A percentile compares a stretch with the other conserved stretches of the same genome.
Evolutionary conservation across 1,140 invertebrate species (phyloP).

Genomic region (Ganaspis sp.): DNA sequence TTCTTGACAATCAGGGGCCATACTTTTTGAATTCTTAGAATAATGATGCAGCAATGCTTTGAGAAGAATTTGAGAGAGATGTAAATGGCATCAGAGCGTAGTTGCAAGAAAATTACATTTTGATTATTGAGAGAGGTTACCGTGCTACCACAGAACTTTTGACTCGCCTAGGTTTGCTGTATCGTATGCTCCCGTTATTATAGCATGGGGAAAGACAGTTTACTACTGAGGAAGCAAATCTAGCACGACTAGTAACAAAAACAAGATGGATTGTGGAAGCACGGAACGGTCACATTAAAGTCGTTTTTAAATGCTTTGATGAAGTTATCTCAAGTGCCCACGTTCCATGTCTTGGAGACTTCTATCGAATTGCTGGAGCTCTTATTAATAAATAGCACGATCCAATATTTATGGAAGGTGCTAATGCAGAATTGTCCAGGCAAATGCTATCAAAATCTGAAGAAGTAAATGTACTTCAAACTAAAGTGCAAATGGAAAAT

Average conservation of each 20-base stretch:
- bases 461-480: background rate
- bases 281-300: slow-evolving; percentile 38
- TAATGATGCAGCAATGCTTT: slow-evolving; percentile 37
- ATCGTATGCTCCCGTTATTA: background rate
- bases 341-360: background rate
- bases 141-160: background rate
- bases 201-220: slow-evolving; percentile 28
- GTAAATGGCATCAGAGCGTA: slow-evolving; percentile 22
- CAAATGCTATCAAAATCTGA: too few species aligned
- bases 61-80: slow-evolving; percentile 36
- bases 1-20: slow-evolving; percentile 36
- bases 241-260: slow-evolving; percentile 38
- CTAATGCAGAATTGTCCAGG: background rate
- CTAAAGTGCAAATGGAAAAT: too few species aligned
- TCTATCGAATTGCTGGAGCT: background rate
- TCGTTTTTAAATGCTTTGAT: slow-evolving; percentile 36
- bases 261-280: slow-evolving; percentile 41
- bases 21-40: slow-evolving; percentile 32
- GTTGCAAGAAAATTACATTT: slow-evolving; percentile 36
- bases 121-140: slow-evolving; percentile 39
- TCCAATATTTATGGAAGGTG: background rate
- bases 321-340: background rate
- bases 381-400: background rate
- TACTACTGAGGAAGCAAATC: slow-evolving; percentile 39
- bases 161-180: slow-evolving; percentile 16